phyloP scores from a whole-genome alignment of 2,113 vertebrate species.

The Anoplopoma fimbria region DNA sequence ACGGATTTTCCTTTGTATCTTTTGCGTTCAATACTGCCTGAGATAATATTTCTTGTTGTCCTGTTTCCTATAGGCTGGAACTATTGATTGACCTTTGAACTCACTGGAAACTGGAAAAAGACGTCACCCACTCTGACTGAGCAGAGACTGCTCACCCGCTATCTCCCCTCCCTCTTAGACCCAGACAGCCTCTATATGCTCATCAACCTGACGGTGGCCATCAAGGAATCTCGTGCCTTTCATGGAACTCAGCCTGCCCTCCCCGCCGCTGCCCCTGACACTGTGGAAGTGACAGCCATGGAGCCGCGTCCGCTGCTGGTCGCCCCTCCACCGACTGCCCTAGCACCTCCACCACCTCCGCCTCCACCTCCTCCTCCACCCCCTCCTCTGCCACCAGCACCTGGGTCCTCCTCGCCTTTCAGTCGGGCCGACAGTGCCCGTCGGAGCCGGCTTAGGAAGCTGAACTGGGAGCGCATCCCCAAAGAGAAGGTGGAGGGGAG shows the following conservation, averaged over 20 bases:
- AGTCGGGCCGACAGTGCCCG: constrained; percentile 66
- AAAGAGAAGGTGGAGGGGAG: constrained; percentile 85
- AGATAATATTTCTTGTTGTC: constrained; percentile 25
- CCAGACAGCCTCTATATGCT: constrained; percentile 76
- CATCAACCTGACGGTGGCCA: constrained; percentile 75
- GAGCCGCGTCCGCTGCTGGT: constrained; percentile 56
- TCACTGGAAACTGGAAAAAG: constrained; percentile 1
- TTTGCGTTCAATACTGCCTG: constrained; percentile 11
- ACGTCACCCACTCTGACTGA: constrained; percentile 32
- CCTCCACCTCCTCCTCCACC: constrained; percentile 70
- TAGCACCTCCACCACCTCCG: constrained; percentile 57
- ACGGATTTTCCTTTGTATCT: background rate
- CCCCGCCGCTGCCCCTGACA: constrained; percentile 31
- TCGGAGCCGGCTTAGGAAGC: constrained; percentile 81
- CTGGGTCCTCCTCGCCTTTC: constrained; percentile 52
- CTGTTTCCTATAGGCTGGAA: constrained; percentile 45
- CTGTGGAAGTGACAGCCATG: constrained; percentile 80
- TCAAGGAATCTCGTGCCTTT: constrained; percentile 78
- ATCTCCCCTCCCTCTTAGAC: background rate
- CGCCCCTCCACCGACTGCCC: constrained; percentile 47
- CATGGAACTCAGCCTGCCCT: constrained; percentile 75
- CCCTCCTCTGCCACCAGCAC: constrained; percentile 57
- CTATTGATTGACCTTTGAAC: constrained; percentile 50
- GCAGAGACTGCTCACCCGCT: background rate
- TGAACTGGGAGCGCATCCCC: constrained; percentile 87